Base-by-base conservation (phyloP, 2,888 invertebrate species). In the Nowickia ferox region DNA sequence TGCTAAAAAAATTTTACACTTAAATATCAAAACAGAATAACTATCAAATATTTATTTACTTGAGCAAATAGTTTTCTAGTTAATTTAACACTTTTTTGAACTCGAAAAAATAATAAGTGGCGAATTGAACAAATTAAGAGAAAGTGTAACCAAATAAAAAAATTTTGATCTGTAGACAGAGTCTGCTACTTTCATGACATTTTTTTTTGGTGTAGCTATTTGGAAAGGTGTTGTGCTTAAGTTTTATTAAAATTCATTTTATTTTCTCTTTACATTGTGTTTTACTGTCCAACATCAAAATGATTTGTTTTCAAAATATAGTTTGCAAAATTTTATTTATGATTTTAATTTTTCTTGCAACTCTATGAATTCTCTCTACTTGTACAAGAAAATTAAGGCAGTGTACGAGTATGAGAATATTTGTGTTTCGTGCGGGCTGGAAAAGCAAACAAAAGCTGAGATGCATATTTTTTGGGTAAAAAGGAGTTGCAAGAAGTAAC, bases 271-370 rank as follows among this genome's bases (percentile, higher is more conserved):
- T 48, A 38, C 13, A 10, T 68, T 57, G 19, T 22, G 19, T 46
- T 65, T 65, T 55, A 44, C 9, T 13, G 2, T 65, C n/a, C 53
- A 55, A 44, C 42, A 42, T 42, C 42, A 63, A 63, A 63, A 75
- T 74, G 75, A 63, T 75, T 75, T 63, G 51, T 63, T 63, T 63
- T 53, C 22, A 61, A 63, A 9, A 42, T 51, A 9, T 63, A 63
- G 61, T 74, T 53, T 51, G 17, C 2, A 42, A 75, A 53, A 75
- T 53, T 63, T 30, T 75, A 65, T 75, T 75, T 65, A 75, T 75
- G 74, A 74, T 40, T 61, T 74, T 63, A 2, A 42, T 13, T 51
- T 61, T 63, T 74, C 19, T 19, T 30, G 2, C 10, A 2, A 30
- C 17, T 63, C 15, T 44, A 19, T 40, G 17, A 53, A 30, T 30